Evolutionary conservation across 2,797 vertebrate species (phyloP).

Genomic region (Gymnothorax javanicus): DNA sequence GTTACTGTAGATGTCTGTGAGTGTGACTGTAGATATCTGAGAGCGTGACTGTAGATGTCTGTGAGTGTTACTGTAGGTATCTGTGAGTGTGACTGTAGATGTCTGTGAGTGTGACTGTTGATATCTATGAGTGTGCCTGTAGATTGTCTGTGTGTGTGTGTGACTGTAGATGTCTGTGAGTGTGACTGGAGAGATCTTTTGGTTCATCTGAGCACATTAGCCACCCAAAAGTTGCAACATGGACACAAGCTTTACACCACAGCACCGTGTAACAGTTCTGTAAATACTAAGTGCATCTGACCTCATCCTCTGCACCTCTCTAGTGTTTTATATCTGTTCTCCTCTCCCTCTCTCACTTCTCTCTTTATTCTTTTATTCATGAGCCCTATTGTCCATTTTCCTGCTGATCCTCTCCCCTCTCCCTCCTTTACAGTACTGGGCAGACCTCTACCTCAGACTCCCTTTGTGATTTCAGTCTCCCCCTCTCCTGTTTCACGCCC

Average conservation of each 20-base stretch:
- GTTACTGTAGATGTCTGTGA: too few relatives aligned
- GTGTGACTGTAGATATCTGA: not conserved
- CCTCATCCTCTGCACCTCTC: not conserved
- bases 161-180: too few relatives aligned
- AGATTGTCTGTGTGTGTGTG: not conserved
- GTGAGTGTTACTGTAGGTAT: not conserved
- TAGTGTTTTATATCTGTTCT: not conserved
- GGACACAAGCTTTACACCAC: not conserved
- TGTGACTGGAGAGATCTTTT: not conserved
- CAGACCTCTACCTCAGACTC: not conserved
- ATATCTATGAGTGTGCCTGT: not conserved
- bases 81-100: not conserved
- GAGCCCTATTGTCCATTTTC: not conserved
- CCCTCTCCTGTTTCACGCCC: not conserved
- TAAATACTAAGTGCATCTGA: not conserved
- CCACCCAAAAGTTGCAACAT: not conserved
- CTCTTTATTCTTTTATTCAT: conserved; percentile 4
- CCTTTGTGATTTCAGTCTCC: conserved; percentile 8
- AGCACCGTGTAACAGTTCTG: not conserved
- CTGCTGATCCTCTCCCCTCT: not conserved
- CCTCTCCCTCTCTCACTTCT: not conserved
- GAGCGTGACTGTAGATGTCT: not conserved
- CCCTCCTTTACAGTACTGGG: not conserved
- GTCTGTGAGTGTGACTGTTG: not conserved
- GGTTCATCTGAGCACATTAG: not conserved